Evolutionary conservation across 2,113 vertebrate genomes (phyloP), one percentile per base, ranked within the genome.

Genomic region (Petaurus breviceps): DNA sequence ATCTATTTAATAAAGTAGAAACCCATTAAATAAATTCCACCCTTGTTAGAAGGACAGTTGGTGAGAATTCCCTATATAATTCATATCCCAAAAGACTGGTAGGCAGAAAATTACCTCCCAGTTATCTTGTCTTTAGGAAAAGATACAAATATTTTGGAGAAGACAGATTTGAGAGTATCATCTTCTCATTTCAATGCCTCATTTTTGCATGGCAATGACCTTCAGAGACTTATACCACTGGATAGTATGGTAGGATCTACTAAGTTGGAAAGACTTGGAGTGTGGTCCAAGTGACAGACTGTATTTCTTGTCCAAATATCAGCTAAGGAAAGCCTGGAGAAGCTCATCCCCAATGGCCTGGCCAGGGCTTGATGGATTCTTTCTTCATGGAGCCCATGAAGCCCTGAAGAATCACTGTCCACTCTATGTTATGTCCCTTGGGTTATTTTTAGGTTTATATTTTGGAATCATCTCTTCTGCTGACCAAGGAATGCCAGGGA

Each of bases 391-490:
- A 43, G n/a, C 7, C 68, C 68, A 22, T 23, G 16, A 43, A 84
- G 68, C n/a, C 68, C 50, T 97, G 6, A 54, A 93, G 53, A 28
- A 37, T 47, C 23, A 51, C 47, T 97, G n/a, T 97, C 24, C 77
- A 94, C n/a, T 89, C 16, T 25, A 84, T 53, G 3, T 94, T 9
- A 31, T 54, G 95, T 91, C 90, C 96, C 26, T 94, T 94, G 51
- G 51, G 4, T 5, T 96, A 84, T 84, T 9, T 3, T 92, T 94
- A 91, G 0, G 25, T 0, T 2, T 24, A 31, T 54, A 84, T 50
- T 61, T 98, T 94, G 77, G 54, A 77, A n/a, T 91, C 95, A 26
- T 50, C 95, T 89, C 26, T 68, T 94, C 91, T 57, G 12, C 24
- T 94, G 50, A 22, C 25, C 54, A 68, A 25, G 51, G 53, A 94